These are phyloP conservation scores for Galaxias olidus DNA, from an alignment of 2,797 vertebrate genomes.

Conservation along the genomic window DNA sequence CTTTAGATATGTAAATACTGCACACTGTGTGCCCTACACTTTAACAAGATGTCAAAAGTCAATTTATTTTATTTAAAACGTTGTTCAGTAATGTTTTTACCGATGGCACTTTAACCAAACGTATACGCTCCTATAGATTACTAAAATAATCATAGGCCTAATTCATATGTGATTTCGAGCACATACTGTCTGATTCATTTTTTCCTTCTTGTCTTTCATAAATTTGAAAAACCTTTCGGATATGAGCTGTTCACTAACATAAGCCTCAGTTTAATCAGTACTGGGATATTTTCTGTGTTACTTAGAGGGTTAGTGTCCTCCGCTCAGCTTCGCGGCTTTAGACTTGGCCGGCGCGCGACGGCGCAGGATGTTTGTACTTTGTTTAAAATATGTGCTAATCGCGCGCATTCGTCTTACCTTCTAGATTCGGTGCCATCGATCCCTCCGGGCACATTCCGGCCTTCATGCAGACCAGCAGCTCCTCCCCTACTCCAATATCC, in stretches of 20 bases:
- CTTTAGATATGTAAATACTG: too few relatives aligned
- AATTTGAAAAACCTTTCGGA: slow-evolving; percentile 40
- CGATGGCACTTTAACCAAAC: too few relatives aligned
- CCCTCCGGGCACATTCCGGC: slow-evolving; percentile 90
- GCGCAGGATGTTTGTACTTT: slow-evolving; percentile 73
- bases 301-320: slow-evolving; percentile 6
- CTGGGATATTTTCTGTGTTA: slow-evolving; percentile 1
- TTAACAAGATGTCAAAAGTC: too few relatives aligned
- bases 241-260: neutral
- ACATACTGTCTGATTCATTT: too few relatives aligned
- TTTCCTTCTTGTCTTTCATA: slow-evolving; percentile 43
- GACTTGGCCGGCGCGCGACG: slow-evolving; percentile 15
- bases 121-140: too few relatives aligned
- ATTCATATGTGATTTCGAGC: too few relatives aligned
- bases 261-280: slow-evolving; percentile 21
- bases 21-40: too few relatives aligned
- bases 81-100: too few relatives aligned
- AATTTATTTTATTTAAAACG: too few relatives aligned
- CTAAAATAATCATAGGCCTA: too few relatives aligned
- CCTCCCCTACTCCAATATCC: slow-evolving; percentile 94
- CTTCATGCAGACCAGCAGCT: slow-evolving; percentile 94
- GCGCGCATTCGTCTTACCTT: slow-evolving; percentile 89
- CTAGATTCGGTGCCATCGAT: slow-evolving; percentile 90
- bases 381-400: slow-evolving; percentile 88
- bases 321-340: slow-evolving; percentile 2